Base-by-base conservation (phyloP, 2,797 vertebrate genomes). In the Hyperoplus lanceolatus region DNA sequence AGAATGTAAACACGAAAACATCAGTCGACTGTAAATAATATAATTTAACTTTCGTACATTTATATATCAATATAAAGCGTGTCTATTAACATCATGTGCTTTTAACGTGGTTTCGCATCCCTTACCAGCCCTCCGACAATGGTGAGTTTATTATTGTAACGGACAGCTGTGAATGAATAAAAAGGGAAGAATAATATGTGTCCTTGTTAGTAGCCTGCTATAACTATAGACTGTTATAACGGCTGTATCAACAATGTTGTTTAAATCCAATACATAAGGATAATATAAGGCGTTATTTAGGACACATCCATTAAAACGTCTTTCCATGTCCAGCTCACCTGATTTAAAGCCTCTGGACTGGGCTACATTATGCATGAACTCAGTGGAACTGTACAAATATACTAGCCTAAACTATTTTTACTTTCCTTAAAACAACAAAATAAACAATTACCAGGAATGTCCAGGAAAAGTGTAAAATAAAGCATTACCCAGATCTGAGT, bases 1-100 rank as follows among this genome's bases (percentile, higher is more conserved):
- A 39, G 0, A 13, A 74, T 46, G 51, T 81, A 87, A 87, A 83
- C 80, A 90, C 82, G n/a, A 74, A 83, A 54, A 2, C 14, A 5
- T 2, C 8, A 12, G 16, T 7, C 2, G 29, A 29, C 9, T 16
- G 8, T 46, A 14, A 58, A 4, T 5, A 7, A 6, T 0, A 15
- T 16, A 11, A 29, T 42, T 61, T 10, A 1, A 1, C 8, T 8
- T 5, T 2, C 3, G 0, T 5, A 14, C 49, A 0, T 58, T 13
- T 9, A 61, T 1, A 29, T 41, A 5, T 0, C 5, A 9, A 46
- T 1, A 39, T 10, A 5, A 4, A 36, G 54, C 5, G 18, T 18
- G 13, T 12, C 2, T 4, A 14, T 49, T n/a, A 16, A 53, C 1
- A 39, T 21, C 0, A 68, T 80, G 66, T 3, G 7, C 0, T 8